phyloP scores from a whole-genome alignment of 2,113 vertebrate species.

The Zapus hudsonius region DNA sequence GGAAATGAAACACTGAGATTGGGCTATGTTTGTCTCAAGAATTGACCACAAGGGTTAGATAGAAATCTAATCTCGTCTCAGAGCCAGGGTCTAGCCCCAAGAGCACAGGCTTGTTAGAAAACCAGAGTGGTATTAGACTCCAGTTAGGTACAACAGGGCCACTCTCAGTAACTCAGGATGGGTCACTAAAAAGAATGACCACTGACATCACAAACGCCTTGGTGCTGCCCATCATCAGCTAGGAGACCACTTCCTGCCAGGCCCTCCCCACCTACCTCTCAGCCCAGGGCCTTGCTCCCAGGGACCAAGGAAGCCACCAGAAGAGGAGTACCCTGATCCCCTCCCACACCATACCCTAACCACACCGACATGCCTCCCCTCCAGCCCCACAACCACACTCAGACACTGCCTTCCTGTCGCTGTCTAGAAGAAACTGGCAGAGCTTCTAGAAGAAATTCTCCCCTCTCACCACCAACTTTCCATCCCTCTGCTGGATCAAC shows the following conservation, averaged over 20 bases:
- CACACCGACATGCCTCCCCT: neutral
- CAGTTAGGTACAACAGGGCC: neutral
- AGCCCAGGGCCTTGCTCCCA: neutral
- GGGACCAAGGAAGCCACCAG: neutral
- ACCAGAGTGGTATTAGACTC: neutral
- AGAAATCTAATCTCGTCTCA: conserved; percentile 61
- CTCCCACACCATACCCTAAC: too few species aligned
- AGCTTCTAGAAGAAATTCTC: neutral
- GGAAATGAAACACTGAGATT: conserved; percentile 68
- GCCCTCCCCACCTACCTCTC: neutral
- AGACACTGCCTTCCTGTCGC: conserved; percentile 11
- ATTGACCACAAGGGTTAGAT: conserved; percentile 72
- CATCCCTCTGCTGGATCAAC: neutral
- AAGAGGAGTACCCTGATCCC: neutral
- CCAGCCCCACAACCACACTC: neutral
- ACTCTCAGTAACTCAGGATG: neutral
- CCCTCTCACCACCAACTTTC: neutral
- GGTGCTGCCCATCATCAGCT: neutral
- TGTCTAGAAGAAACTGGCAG: neutral
- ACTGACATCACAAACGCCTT: neutral
- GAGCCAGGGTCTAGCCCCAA: neutral
- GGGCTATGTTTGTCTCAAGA: conserved; percentile 58
- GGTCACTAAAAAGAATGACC: neutral
- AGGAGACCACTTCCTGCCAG: neutral
- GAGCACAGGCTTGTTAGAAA: conserved; percentile 32